Conservation (phyloP, 2,113 vertebrate species). For the Petaurus breviceps region DNA sequence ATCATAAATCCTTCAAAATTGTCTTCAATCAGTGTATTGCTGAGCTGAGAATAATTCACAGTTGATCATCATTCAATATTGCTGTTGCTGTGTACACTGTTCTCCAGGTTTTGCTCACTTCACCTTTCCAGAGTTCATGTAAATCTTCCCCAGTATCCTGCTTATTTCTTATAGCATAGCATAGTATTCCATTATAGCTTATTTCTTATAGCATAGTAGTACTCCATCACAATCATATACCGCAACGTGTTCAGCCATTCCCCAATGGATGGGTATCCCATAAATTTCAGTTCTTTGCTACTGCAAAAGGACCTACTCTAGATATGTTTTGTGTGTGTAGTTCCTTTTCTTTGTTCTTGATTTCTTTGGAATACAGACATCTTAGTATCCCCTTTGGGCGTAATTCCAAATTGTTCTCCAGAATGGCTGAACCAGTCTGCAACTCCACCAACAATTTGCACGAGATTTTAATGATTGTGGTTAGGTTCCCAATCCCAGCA, state of each 20-base stretch:
- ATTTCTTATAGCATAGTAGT: neutral
- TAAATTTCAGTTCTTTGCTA: neutral
- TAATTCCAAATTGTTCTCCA: neutral
- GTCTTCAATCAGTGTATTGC: neutral
- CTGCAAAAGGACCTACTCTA: neutral
- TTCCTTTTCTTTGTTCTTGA: neutral
- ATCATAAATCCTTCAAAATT: neutral
- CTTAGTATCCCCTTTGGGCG: neutral
- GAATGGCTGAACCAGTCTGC: neutral
- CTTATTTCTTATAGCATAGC: neutral
- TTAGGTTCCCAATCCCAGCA: neutral
- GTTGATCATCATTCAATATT: neutral
- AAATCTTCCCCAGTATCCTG: neutral
- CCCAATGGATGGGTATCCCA: neutral
- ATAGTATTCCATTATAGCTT: too few relatives aligned
- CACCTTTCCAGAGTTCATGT: neutral
- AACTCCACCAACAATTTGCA: neutral
- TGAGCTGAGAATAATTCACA: neutral
- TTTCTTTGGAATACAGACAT: neutral
- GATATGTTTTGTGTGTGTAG: neutral
- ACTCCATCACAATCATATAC: neutral
- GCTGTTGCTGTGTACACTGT: neutral
- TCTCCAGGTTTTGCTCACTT: neutral
- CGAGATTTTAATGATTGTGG: neutral
- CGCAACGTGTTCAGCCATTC: neutral